Evolutionary conservation across 2,888 invertebrate genomes (phyloP).

Genomic region (Dasypolia templi): DNA sequence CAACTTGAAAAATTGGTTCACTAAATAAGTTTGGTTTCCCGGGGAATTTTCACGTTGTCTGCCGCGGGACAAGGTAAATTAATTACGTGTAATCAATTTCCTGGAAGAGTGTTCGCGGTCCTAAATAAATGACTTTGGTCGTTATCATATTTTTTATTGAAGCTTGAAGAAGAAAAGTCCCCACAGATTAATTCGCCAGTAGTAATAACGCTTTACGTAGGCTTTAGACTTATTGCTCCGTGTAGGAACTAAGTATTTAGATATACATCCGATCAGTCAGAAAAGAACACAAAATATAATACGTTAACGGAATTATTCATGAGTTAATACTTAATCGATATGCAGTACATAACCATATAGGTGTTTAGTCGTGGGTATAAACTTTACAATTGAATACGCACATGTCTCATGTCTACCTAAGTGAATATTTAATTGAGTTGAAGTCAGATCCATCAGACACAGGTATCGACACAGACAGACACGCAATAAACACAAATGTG

Average conservation of each 20-base stretch:
- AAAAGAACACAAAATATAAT: no score
- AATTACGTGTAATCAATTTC: slow-evolving; percentile 38
- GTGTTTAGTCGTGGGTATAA: slow-evolving; percentile 23
- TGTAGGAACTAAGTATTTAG: no score
- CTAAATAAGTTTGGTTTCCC: slow-evolving; percentile 21
- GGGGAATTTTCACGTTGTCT: slow-evolving; percentile 14
- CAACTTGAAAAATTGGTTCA: slow-evolving; percentile 15
- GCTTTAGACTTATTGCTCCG: no score
- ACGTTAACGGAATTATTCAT: slow-evolving; percentile 43
- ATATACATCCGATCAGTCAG: no score
- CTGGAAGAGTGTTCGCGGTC: slow-evolving; percentile 15
- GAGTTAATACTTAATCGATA: slow-evolving; percentile 36
- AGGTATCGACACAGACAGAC: slow-evolving; percentile 1
- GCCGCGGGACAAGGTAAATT: slow-evolving; percentile 16
- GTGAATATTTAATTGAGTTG: slow-evolving; percentile 38
- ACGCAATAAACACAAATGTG: slow-evolving; percentile 30
- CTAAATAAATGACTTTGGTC: slow-evolving; percentile 2
- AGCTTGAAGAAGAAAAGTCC: not conserved
- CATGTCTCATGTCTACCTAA: slow-evolving; percentile 13
- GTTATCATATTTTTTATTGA: not conserved
- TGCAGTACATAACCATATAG: slow-evolving; percentile 8
- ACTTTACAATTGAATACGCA: slow-evolving; percentile 42
- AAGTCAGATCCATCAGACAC: slow-evolving; percentile 20
- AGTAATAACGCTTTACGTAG: no score
- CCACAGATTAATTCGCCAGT: no score